Evolutionary conservation across 37 sponge, comb jelly and placozoan genomes (phyloP), one percentile per base, ranked within the genome.

Genomic region (Ephydatia muelleri): DNA sequence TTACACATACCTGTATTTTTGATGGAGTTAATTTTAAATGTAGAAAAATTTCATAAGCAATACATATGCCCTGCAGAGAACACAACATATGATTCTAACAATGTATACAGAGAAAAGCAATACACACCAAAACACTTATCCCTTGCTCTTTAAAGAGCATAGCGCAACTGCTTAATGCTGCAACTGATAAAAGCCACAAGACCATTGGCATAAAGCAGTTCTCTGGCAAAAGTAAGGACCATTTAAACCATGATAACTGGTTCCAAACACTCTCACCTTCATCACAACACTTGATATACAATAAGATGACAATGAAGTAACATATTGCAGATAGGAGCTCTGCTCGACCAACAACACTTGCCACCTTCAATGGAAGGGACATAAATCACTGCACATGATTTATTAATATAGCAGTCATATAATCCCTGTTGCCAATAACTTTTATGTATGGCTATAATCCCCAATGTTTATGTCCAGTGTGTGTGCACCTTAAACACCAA

Each of bases 121-220:
- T 29, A 27, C 67, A 36, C 70, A 85, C 95, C 83, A 91, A 25
- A 4, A 79, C 87, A 30, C 89, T 94, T 26, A 94, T 30, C 30
- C 95, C 92, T 77, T 94, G 95, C 70, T 94, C 95, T 49, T 94
- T 94, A 81, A 85, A 90, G 16, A 94, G 86, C 87, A 91, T 91
- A n/a, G 86, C 89, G 39, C 33, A 49, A 25, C 67, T 83, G 25
- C 78, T 75, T 49, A 94, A 65, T n/a, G 80, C 21, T 8, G 68
- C 43, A 26, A 83, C 65, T 33, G 80, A 31, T n/a, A 85, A 0
- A 2, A 83, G 48, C 64, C 70, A 68, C 22, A 76, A 68, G 6
- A 43, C 43, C 22, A 82, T 23, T 43, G 64, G 19, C 9, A 29
- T 43, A 43, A 3, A 43, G 43, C 6, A 6, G 6, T 43, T 9